Percentiles rank a stretch among this genome's conserved stretches.
Evolutionary conservation across 2,888 invertebrate genomes (phyloP).

Genomic region (Tromatobia lineatoria): DNA sequence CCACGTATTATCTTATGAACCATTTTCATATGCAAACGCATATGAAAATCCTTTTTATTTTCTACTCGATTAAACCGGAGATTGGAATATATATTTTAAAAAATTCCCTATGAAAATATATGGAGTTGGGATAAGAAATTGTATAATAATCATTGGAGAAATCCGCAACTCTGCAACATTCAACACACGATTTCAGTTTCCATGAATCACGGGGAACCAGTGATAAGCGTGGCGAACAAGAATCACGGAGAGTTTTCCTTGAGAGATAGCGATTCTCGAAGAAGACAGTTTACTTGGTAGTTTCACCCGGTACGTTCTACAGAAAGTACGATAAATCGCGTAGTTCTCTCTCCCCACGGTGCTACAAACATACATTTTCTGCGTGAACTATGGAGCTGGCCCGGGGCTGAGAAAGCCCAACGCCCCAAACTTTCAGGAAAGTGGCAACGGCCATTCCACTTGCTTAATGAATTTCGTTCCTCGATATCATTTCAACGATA

Average conservation of each 20-base stretch:
- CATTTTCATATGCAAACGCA: too few relatives aligned
- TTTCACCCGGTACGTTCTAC: conserved; percentile 53
- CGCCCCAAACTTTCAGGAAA: conserved; percentile 50
- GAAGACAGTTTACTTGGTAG: conserved; percentile 42
- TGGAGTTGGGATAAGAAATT: conserved; percentile 4
- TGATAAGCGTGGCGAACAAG: conserved; percentile 59
- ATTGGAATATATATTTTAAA: not conserved
- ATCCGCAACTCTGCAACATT: not conserved
- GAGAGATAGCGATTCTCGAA: conserved; percentile 63
- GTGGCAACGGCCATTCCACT: conserved; percentile 44
- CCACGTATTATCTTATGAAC: too few relatives aligned
- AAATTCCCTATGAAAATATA: not conserved
- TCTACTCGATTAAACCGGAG: too few relatives aligned
- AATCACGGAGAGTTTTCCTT: conserved; percentile 60
- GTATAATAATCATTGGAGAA: not conserved
- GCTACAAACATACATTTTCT: conserved; percentile 63
- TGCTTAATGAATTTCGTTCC: conserved; percentile 71
- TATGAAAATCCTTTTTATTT: too few relatives aligned
- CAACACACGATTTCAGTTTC: conserved; percentile 8
- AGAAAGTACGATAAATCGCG: conserved; percentile 71
- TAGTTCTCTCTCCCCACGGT: conserved; percentile 58
- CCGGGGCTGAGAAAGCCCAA: conserved; percentile 24
- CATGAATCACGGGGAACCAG: conserved; percentile 53
- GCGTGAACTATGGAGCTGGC: conserved; percentile 40
- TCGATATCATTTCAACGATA: conserved; percentile 69